A percentile compares a stretch with the other conserved stretches of the same genome.
phyloP scores from a whole-genome alignment of 2,888 invertebrate species.

The Drosophila infuscata region DNA sequence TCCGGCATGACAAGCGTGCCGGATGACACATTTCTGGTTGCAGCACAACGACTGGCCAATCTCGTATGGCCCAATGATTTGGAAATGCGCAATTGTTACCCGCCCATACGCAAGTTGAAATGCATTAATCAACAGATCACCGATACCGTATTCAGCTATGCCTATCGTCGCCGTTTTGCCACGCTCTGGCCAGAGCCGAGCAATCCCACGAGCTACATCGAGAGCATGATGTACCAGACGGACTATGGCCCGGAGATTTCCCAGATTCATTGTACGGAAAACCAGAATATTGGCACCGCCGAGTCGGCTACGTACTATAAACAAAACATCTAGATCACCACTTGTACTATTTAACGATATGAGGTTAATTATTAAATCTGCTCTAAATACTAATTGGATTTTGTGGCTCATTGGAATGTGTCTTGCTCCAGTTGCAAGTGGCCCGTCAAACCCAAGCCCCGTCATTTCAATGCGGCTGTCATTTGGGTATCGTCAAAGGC shows the following conservation, averaged over 20 bases:
- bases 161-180: conserved; percentile 56
- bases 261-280: conserved; percentile 30
- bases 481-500: conserved; percentile 14
- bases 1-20: conserved; percentile 60
- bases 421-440: conserved; percentile 2
- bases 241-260: neutral
- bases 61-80: conserved; percentile 68
- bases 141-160: conserved; percentile 52
- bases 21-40: conserved; percentile 62
- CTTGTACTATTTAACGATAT: conserved; percentile 1
- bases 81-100: conserved; percentile 55
- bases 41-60: conserved; percentile 53
- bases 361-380: conserved; percentile 26
- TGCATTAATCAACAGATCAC: conserved; percentile 56
- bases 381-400: conserved; percentile 20
- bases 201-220: conserved; percentile 52
- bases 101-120: conserved; percentile 52
- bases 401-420: conserved; percentile 5
- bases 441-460: conserved; percentile 18
- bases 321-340: conserved; percentile 27
- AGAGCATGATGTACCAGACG: conserved; percentile 22
- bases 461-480: conserved; percentile 31
- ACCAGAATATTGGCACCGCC: conserved; percentile 41
- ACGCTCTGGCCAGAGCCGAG: conserved; percentile 64
- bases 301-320: conserved; percentile 46